phyloP scores from a whole-genome alignment of 1,140 invertebrate genomes.

The Caenorhabditis remanei region DNA sequence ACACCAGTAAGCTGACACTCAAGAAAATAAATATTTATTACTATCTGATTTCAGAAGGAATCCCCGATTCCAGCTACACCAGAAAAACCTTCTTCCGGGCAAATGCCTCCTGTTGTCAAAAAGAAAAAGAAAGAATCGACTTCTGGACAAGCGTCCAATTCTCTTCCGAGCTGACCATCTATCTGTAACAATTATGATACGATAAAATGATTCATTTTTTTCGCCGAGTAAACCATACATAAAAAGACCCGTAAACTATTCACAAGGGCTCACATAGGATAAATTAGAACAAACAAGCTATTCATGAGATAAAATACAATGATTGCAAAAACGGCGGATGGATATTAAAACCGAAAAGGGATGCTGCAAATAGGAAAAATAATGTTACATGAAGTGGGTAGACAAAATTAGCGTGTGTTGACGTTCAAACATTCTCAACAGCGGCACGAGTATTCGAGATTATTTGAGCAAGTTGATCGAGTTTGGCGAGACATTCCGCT shows the following conservation, averaged over 20 bases:
- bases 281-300: constrained; percentile 15
- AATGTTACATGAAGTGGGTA: constrained; percentile 45
- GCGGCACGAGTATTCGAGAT: constrained; percentile 35
- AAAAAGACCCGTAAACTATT: constrained; percentile 34
- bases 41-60: background rate
- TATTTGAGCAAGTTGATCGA: constrained; percentile 37
- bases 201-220: constrained; percentile 40
- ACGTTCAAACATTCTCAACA: constrained; percentile 21
- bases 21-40: background rate
- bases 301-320: background rate
- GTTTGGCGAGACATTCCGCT: constrained; percentile 20
- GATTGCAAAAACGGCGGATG: background rate
- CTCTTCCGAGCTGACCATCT: background rate
- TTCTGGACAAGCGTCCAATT: background rate
- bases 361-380: background rate
- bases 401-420: background rate
- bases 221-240: constrained; percentile 12
- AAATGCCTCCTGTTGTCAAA: background rate
- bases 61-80: background rate
- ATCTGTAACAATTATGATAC: too few relatives aligned
- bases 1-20: background rate
- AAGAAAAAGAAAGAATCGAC: constrained; percentile 15
- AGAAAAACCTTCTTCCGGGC: constrained; percentile 10
- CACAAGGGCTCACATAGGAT: background rate
- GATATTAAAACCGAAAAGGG: too few relatives aligned